These are phyloP conservation scores for Ploceus nigricollis DNA, from an alignment of 2,113 vertebrate genomes.

Conservation along the genomic window DNA sequence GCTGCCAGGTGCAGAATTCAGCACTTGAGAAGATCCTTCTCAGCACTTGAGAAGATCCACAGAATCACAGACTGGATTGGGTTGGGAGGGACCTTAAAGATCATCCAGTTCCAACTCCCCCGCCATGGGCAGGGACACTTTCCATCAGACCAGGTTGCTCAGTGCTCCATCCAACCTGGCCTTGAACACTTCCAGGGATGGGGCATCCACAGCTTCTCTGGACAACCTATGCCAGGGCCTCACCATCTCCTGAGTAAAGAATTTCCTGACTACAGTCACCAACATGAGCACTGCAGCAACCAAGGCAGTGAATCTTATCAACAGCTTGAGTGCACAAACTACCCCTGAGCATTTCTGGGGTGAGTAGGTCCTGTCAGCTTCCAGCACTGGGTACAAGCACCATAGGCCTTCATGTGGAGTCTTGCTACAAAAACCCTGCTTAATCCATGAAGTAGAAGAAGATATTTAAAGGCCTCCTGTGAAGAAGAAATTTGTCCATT, in stretches of 20 bases:
- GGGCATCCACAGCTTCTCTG: background rate
- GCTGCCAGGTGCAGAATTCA: background rate
- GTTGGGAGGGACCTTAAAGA: background rate
- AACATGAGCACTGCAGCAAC: background rate
- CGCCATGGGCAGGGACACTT: background rate
- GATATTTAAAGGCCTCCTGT: background rate
- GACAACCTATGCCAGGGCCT: background rate
- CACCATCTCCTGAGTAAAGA: background rate
- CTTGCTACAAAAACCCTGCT: background rate
- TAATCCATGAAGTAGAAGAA: background rate
- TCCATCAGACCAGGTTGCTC: background rate
- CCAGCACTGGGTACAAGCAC: background rate
- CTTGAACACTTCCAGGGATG: background rate
- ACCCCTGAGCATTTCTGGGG: accelerated
- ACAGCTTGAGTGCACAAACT: background rate
- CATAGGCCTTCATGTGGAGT: background rate
- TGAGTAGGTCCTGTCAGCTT: background rate
- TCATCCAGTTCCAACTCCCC: background rate
- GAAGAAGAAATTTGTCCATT: background rate
- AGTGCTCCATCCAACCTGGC: background rate
- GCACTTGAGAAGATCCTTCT: background rate
- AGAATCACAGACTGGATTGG: background rate
- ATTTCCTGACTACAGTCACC: background rate
- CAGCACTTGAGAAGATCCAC: background rate
- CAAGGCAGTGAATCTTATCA: background rate